Evolutionary conservation across 2,797 vertebrate species (phyloP), one percentile per base, ranked within the genome.

Genomic region (Danio tinwini): DNA sequence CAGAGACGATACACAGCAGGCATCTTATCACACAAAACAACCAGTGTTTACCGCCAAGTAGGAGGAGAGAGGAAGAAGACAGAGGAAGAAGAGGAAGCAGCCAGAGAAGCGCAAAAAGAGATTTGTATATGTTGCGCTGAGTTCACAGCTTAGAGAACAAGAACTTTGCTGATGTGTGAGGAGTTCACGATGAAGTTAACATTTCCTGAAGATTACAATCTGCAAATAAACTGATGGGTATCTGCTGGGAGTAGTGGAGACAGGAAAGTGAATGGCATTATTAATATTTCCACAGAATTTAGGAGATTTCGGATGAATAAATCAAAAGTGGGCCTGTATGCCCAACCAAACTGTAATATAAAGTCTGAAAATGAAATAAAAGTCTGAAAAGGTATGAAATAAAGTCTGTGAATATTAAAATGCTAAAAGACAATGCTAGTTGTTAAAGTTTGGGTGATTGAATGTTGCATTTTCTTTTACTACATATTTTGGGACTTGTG

Each of bases 11-110:
- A 69, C 82, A 65, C 78, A 85, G 74, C 74, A 72, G 85, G 70
- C 68, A 39, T 68, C 70, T 78, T 85, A 81, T 74, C 70, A 78
- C 75, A 67, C 77, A 78, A 78, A 82, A 84, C 75, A 82, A 79
- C 74, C 78, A 82, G 74, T 86, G 71, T 83, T 84, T 86, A 83
- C 76, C 50, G 56, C 72, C 80, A 77, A 76, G 74, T 75, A 80
- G 56, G 40, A 53, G 50, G 81, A 76, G 62, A 74, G 37, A 21
- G 72, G 59, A 74, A 17, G 52, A 17, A 40, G 70, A 75, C 19
- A n/a, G n/a, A n/a, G 29, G 29, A 65, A 58, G 50, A 47, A 64
- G 56, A 55, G 44, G 71, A 45, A 58, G 64, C 49, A 70, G 59
- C 14, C 37, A 76, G 49, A 71, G n/a, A 13, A 71, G 40, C 53